These are phyloP conservation scores for Philaethria dido DNA, from an alignment of 2,888 invertebrate genomes.

Conservation along the genomic window DNA sequence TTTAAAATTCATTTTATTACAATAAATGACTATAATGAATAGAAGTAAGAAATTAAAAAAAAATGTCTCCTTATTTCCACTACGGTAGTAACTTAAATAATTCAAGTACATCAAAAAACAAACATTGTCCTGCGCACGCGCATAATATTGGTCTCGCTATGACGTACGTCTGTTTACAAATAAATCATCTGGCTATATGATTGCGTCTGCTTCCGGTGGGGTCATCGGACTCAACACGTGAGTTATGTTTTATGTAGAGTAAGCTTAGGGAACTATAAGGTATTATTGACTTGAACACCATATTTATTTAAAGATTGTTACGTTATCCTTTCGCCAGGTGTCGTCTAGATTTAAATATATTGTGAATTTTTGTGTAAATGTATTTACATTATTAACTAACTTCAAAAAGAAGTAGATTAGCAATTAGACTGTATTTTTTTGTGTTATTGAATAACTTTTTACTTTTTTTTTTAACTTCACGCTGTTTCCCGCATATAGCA, in stretches of 20 bases:
- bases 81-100: conserved; percentile 42
- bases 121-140: conserved; percentile 34
- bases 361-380: no score
- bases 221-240: conserved; percentile 51
- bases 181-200: conserved; percentile 71
- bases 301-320: neutral
- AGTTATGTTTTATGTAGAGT: conserved; percentile 49
- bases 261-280: conserved; percentile 1
- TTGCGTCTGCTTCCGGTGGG: conserved; percentile 45
- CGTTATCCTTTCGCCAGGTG: neutral
- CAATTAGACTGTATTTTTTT: no score
- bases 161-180: conserved; percentile 80
- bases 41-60: neutral
- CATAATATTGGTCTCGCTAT: conserved; percentile 66
- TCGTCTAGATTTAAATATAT: neutral
- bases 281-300: neutral
- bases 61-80: conserved; percentile 7
- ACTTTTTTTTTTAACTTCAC: no score
- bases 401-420: no score
- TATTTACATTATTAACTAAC: no score
- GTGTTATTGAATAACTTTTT: no score
- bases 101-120: conserved; percentile 24
- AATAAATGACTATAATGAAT: no score
- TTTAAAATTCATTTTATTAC: no score
- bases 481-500: no score